Evolutionary conservation across 2,797 vertebrate species (phyloP).

Genomic region (Myiotriccus ornatus): DNA sequence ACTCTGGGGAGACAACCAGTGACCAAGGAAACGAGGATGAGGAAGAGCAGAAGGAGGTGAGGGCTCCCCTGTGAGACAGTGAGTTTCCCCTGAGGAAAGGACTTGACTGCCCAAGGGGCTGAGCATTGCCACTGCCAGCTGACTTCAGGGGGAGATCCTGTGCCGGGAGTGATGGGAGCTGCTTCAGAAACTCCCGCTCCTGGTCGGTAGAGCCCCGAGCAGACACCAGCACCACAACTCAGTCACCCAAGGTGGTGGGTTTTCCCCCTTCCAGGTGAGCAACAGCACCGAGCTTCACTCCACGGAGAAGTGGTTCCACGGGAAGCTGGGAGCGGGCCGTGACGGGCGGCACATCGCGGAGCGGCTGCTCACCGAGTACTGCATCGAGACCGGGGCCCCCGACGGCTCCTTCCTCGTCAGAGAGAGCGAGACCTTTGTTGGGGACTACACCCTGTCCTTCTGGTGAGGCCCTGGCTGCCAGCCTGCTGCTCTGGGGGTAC

Average conservation of each 20-base stretch:
- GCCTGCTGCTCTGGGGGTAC: background rate
- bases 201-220: background rate
- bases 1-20: constrained; percentile 92
- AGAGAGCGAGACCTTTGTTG: constrained; percentile 97
- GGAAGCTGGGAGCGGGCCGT: constrained; percentile 92
- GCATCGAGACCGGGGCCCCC: constrained; percentile 91
- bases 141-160: background rate
- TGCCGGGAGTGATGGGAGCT: background rate
- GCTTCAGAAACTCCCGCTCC: background rate
- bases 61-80: background rate
- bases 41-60: constrained; percentile 95
- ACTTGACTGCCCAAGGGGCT: background rate
- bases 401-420: constrained; percentile 97
- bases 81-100: background rate
- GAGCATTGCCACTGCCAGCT: background rate
- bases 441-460: constrained; percentile 98
- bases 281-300: constrained; percentile 93
- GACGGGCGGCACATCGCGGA: constrained; percentile 95
- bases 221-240: background rate
- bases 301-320: constrained; percentile 96
- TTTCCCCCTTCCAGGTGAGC: constrained; percentile 76
- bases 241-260: background rate
- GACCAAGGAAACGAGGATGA: constrained; percentile 96
- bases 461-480: constrained; percentile 77
- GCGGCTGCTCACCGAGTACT: constrained; percentile 92